Percentiles rank a stretch among this genome's conserved stretches.
Conservation (phyloP, 2,888 invertebrate genomes). For the Acrobasis suavella region DNA sequence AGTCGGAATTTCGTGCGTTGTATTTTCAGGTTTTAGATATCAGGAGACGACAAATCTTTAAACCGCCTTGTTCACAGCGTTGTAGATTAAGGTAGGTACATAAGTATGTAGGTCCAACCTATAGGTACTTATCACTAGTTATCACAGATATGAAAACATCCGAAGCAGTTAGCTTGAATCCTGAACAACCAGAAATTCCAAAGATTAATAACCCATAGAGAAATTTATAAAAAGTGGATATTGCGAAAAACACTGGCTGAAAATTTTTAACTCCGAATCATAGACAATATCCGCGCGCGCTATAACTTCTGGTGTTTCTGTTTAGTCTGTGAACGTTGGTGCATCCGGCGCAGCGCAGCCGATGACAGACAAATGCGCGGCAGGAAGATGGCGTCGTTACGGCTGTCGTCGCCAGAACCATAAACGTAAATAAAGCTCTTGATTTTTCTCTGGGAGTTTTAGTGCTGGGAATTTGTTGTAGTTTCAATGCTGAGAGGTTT, state of each 20-base stretch:
- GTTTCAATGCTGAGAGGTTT: background rate
- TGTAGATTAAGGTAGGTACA: too few relatives aligned
- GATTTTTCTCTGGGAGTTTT: constrained; percentile 45
- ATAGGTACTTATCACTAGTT: too few relatives aligned
- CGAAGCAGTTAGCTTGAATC: too few relatives aligned
- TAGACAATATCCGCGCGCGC: constrained; percentile 21
- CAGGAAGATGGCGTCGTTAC: constrained; percentile 76
- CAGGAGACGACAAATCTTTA: too few relatives aligned
- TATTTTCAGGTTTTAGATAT: too few relatives aligned
- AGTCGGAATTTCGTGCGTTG: too few relatives aligned
- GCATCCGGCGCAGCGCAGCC: constrained; percentile 65
- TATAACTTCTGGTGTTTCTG: constrained; percentile 32
- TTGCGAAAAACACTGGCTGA: constrained; percentile 6
- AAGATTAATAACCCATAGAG: too few relatives aligned
- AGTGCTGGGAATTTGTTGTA: constrained; percentile 17
- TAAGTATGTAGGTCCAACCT: too few relatives aligned
- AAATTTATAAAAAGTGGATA: constrained; percentile 32
- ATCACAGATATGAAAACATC: too few relatives aligned
- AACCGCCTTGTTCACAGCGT: too few relatives aligned
- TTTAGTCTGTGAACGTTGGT: constrained; percentile 41
- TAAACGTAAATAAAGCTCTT: constrained; percentile 57
- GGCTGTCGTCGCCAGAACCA: constrained; percentile 66
- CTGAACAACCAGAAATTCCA: too few relatives aligned
- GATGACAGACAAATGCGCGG: constrained; percentile 72
- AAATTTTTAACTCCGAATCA: constrained; percentile 19